These are phyloP conservation scores for Merops nubicus DNA, from an alignment of 2,113 vertebrate genomes.

Conservation along the genomic window DNA sequence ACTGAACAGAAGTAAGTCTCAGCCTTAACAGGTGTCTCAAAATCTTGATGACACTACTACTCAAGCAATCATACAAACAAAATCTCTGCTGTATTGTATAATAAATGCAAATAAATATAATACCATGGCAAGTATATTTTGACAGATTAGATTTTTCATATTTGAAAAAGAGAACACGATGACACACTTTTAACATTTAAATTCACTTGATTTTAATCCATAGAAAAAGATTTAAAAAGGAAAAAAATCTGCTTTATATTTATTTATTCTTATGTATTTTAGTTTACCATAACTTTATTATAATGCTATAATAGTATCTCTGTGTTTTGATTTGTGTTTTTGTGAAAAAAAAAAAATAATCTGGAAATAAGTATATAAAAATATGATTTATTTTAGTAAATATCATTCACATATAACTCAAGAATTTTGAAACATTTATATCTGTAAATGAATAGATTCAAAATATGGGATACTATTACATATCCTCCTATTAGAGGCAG, in stretches of 20 bases:
- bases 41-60: neutral
- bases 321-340: neutral
- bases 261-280: neutral
- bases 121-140: rapidly evolving
- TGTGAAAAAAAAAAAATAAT: neutral
- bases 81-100: neutral
- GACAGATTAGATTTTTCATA: neutral
- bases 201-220: neutral
- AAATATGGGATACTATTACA: neutral
- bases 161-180: neutral
- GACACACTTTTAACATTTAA: neutral
- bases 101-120: neutral
- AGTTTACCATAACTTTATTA: neutral
- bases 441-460: neutral
- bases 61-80: neutral
- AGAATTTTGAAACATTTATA: neutral
- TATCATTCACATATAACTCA: neutral
- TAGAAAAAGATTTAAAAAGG: neutral
- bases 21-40: neutral
- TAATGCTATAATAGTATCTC: neutral
- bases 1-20: neutral
- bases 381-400: neutral
- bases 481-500: neutral
- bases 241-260: neutral
- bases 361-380: neutral